These are phyloP conservation scores for Scaptodrosophila latifasciaeformis DNA, from an alignment of 2,888 invertebrate genomes.

Conservation along the genomic window DNA sequence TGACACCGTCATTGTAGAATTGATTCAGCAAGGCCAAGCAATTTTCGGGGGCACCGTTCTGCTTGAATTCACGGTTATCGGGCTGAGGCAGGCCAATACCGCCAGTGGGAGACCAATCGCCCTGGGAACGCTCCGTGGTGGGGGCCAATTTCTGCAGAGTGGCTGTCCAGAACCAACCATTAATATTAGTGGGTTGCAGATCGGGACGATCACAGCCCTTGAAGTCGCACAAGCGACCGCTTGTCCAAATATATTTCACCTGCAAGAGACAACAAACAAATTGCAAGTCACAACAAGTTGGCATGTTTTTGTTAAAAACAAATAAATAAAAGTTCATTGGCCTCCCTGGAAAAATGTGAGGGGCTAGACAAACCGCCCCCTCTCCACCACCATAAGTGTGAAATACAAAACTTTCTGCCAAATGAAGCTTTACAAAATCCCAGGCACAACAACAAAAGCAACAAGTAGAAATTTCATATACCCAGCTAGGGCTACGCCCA, in stretches of 20 bases:
- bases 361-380: too few species aligned
- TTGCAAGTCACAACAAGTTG: neutral
- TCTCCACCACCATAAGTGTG: too few species aligned
- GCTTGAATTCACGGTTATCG: conserved; percentile 88
- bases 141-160: conserved; percentile 90
- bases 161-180: conserved; percentile 96
- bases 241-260: conserved; percentile 94
- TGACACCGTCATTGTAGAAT: conserved; percentile 92
- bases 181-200: conserved; percentile 85
- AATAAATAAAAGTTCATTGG: conserved; percentile 51
- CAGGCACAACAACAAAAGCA: too few species aligned
- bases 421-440: conserved; percentile 33
- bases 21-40: conserved; percentile 90
- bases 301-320: too few species aligned
- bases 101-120: conserved; percentile 91
- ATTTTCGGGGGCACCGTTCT: conserved; percentile 90
- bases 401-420: conserved; percentile 17
- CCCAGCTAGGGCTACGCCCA: conserved; percentile 41
- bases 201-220: conserved; percentile 91
- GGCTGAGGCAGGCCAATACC: conserved; percentile 91
- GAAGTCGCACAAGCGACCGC: conserved; percentile 92
- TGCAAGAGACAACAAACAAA: conserved; percentile 72
- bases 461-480: conserved; percentile 42
- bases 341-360: conserved; percentile 14
- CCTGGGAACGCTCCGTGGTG: conserved; percentile 86